phyloP scores from a whole-genome alignment of 2,888 invertebrate species.

The Acleris sparsana region DNA sequence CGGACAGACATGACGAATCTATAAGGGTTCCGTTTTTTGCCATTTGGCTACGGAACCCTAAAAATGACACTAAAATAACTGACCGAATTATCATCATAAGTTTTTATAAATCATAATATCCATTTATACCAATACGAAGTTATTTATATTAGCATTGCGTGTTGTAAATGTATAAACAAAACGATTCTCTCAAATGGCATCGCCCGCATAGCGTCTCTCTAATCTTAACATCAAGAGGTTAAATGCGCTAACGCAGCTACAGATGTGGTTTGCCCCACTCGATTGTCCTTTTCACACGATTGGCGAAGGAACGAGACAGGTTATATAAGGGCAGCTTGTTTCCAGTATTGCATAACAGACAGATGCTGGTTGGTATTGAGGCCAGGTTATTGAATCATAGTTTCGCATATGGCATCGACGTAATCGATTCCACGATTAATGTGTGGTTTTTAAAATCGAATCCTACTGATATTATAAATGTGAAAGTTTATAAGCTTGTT shows the following conservation, averaged over 20 bases:
- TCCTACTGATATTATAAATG: too few relatives aligned
- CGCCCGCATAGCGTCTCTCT: conserved; percentile 8
- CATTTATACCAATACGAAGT: neutral
- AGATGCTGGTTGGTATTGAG: conserved; percentile 44
- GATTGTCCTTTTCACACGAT: conserved; percentile 14
- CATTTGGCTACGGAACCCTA: too few relatives aligned
- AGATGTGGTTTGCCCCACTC: conserved; percentile 4
- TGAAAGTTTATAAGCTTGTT: too few relatives aligned
- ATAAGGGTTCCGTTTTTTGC: too few relatives aligned
- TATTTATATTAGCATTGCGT: too few relatives aligned
- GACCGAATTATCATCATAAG: too few relatives aligned
- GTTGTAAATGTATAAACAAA: conserved; percentile 3
- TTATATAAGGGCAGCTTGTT: conserved; percentile 36
- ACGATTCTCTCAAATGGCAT: conserved; percentile 20
- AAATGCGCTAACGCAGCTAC: conserved; percentile 17
- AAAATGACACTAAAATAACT: too few relatives aligned
- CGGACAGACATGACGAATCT: too few relatives aligned
- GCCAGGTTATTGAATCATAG: conserved; percentile 39
- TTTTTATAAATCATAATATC: neutral
- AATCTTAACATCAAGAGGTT: conserved; percentile 11
- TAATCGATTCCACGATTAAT: neutral
- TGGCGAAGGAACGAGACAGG: neutral
- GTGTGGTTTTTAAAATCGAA: neutral
- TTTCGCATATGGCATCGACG: conserved; percentile 24
- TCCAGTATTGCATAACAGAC: conserved; percentile 43